Evolutionary conservation across 2,113 vertebrate species (phyloP).

Genomic region (rat (Rattus norvegicus)): GRCr8 NC_086032.1:50554501-50555000

Average conservation of each 20-base stretch:
- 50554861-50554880: conserved; percentile 54
- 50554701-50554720: conserved; percentile 55
- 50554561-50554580: conserved; percentile 71
- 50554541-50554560: conserved; percentile 28
- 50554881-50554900: background rate
- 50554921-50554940: conserved; percentile 47
- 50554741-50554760: conserved; percentile 34
- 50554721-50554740: conserved; percentile 50
- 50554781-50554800: conserved; percentile 72
- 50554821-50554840: conserved; percentile 64
- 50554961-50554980: background rate
- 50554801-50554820: conserved; percentile 59
- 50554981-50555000: conserved; percentile 19
- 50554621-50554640: conserved; percentile 73
- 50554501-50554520: conserved; percentile 18
- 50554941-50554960: background rate
- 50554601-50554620: conserved; percentile 58
- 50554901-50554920: conserved; percentile 55
- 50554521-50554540: conserved; percentile 54
- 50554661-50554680: conserved; percentile 72
- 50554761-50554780: conserved; percentile 52
- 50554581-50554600: conserved; percentile 74
- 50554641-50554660: conserved; percentile 77
- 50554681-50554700: conserved; percentile 59
- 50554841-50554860: conserved; percentile 51